Conservation (phyloP, 2,888 invertebrate genomes). For the Opisthograptis luteolata region DNA sequence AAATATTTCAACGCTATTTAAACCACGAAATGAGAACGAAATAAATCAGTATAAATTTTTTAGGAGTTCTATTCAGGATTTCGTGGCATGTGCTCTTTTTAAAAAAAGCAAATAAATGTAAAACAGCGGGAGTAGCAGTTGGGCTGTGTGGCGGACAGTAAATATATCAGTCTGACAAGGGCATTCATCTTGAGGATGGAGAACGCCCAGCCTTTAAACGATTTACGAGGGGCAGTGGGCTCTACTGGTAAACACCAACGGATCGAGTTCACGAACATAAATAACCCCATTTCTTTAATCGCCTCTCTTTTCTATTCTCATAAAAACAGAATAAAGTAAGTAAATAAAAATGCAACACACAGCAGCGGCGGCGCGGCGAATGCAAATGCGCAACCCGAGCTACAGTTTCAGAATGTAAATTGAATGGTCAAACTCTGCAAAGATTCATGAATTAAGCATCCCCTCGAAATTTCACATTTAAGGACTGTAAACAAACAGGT, state of each 20-base stretch:
- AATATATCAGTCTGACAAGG: constrained; percentile 79
- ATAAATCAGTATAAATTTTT: constrained; percentile 12
- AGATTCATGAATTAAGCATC: constrained; percentile 79
- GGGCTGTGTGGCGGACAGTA: constrained; percentile 72
- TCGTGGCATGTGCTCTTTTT: constrained; percentile 41
- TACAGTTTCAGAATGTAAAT: constrained; percentile 77
- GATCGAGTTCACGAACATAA: constrained; percentile 57
- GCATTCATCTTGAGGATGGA: constrained; percentile 79
- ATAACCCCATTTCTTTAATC: constrained; percentile 59
- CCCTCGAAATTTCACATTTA: constrained; percentile 73
- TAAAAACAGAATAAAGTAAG: constrained; percentile 50
- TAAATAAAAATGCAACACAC: constrained; percentile 62
- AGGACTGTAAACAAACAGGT: constrained; percentile 66
- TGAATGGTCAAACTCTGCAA: constrained; percentile 72
- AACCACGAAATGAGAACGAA: neutral
- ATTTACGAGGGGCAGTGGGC: constrained; percentile 77
- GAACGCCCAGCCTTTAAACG: constrained; percentile 81
- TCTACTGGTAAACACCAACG: constrained; percentile 64
- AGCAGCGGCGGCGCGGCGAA: constrained; percentile 54
- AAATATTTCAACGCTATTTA: no score
- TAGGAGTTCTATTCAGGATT: constrained; percentile 26
- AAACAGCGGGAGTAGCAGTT: constrained; percentile 55
- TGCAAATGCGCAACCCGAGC: constrained; percentile 67
- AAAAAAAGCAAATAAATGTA: constrained; percentile 64
- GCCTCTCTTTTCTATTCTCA: constrained; percentile 32